Percentiles rank a stretch among this genome's conserved stretches.
Conservation (phyloP, 2,113 vertebrate genomes). For the Melospiza georgiana region DNA sequence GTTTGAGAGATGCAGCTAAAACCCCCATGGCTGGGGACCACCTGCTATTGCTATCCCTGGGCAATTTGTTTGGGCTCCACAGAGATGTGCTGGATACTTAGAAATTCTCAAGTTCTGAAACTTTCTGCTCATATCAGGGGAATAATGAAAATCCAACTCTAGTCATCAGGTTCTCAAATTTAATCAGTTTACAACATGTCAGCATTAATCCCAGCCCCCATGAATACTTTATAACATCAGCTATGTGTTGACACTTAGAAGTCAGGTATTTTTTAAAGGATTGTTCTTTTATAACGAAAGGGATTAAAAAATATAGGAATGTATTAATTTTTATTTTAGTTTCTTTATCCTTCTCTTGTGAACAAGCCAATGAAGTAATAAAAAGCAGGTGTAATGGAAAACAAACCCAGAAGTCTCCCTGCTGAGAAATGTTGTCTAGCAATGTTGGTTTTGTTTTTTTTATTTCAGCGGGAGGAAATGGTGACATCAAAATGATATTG, state of each 20-base stretch:
- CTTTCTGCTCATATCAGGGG: background rate
- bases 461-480: constrained; percentile 58
- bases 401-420: constrained; percentile 31
- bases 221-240: background rate
- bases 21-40: background rate
- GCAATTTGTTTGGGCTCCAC: background rate
- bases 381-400: constrained; percentile 61
- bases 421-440: constrained; percentile 66
- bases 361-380: constrained; percentile 45
- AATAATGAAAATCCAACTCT: constrained; percentile 32
- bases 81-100: background rate
- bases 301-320: background rate
- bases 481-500: constrained; percentile 70
- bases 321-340: background rate
- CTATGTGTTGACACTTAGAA: background rate
- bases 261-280: background rate
- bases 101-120: background rate
- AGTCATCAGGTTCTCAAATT: constrained; percentile 16
- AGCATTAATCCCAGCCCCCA: constrained; percentile 12
- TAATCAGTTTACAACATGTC: constrained; percentile 8
- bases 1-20: background rate
- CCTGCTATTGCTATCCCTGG: background rate
- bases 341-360: background rate
- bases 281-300: constrained; percentile 24
- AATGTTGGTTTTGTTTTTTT: constrained; percentile 6